Percentiles rank a stretch among this genome's conserved stretches.
Conservation (phyloP, 2,113 vertebrate species). For the Acanthochromis polyacanthus region DNA sequence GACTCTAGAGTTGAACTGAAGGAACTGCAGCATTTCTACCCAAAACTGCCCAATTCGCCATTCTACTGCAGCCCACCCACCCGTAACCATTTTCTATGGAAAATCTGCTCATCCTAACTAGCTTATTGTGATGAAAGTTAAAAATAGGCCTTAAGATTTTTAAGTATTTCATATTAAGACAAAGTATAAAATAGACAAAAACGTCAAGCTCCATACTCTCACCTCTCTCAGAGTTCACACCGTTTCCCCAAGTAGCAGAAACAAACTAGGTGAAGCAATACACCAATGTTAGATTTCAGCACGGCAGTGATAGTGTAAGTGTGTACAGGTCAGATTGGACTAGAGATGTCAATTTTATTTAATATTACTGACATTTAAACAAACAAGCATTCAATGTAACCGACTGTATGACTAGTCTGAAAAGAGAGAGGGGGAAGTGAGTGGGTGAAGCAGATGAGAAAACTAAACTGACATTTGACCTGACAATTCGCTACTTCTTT, state of each 20-base stretch:
- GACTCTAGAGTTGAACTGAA: not conserved
- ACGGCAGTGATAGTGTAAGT: not conserved
- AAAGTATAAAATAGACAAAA: not conserved
- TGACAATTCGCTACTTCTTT: conserved; percentile 20
- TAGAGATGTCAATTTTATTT: conserved; percentile 17
- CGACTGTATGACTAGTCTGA: not conserved
- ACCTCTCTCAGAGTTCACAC: not conserved
- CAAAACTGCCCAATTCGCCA: not conserved
- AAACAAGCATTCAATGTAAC: conserved; percentile 17
- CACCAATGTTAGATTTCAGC: not conserved
- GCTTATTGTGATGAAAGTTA: not conserved
- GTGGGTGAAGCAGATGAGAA: conserved; percentile 22
- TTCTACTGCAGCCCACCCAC: not conserved
- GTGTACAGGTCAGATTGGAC: conserved; percentile 29
- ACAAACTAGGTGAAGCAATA: conserved; percentile 5
- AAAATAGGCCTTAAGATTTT: not conserved
- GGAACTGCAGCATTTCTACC: not conserved
- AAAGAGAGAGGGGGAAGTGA: conserved; percentile 18
- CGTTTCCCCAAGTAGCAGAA: not conserved
- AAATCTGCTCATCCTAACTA: not conserved
- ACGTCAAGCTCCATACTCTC: not conserved
- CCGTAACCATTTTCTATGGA: too few species aligned
- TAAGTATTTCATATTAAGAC: not conserved
- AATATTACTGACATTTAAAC: conserved; percentile 36
- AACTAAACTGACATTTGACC: not conserved